phyloP scores from a whole-genome alignment of 2,797 vertebrate species.

The Mareca strepera region DNA sequence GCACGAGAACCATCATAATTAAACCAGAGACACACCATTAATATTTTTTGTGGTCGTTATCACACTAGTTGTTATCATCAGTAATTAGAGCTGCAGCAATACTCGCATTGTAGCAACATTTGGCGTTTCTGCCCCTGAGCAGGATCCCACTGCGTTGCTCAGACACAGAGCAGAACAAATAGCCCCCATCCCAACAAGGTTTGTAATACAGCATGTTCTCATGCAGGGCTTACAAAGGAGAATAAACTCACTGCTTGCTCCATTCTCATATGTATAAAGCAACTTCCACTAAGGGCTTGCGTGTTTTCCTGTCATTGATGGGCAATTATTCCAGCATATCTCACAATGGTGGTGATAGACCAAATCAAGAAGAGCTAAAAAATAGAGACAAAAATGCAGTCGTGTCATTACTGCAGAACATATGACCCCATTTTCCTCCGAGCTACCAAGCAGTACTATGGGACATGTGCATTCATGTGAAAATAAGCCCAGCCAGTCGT shows the following conservation, averaged over 20 bases:
- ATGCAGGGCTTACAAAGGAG: not conserved
- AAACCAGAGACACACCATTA: not conserved
- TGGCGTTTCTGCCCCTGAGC: not conserved
- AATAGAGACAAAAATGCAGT: constrained; percentile 27
- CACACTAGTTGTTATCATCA: not conserved
- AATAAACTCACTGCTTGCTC: not conserved
- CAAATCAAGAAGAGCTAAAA: constrained; percentile 18
- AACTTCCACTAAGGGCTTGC: not conserved
- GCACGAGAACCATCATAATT: not conserved
- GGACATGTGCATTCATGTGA: constrained; percentile 38
- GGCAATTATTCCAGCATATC: constrained; percentile 31
- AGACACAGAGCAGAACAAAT: not conserved
- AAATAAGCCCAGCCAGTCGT: constrained; percentile 29
- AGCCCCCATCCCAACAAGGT: not conserved
- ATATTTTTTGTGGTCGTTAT: not conserved
- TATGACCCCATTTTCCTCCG: constrained; percentile 38
- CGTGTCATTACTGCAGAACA: constrained; percentile 10
- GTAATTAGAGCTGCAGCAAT: constrained; percentile 7
- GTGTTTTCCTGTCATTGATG: constrained; percentile 10
- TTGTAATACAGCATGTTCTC: not conserved
- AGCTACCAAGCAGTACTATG: constrained; percentile 22
- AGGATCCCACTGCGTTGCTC: not conserved
- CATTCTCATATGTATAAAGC: not conserved
- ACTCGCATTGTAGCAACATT: not conserved
- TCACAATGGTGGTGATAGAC: constrained; percentile 37